Conservation (phyloP, 2,888 invertebrate species). For the Halictus ligatus region DNA sequence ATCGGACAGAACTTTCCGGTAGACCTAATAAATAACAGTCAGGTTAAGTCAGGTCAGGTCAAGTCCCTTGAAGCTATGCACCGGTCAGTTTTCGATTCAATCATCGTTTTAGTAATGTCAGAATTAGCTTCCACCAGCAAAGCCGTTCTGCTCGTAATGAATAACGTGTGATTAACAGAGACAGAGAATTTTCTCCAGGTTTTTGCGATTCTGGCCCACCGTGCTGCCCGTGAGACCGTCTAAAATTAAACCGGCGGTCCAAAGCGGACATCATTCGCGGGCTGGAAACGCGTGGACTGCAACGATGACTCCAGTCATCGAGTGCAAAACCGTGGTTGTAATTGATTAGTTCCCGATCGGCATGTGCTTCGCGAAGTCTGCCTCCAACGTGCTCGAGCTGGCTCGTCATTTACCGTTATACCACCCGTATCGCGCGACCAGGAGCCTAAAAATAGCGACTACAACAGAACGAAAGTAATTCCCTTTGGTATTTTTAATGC, state of each 20-base stretch:
- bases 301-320: slow-evolving; percentile 26
- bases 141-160: no score
- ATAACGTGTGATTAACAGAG: neutral
- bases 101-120: no score
- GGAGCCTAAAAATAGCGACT: slow-evolving; percentile 65
- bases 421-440: slow-evolving; percentile 66
- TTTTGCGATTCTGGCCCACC: neutral
- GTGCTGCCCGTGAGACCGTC: slow-evolving; percentile 31
- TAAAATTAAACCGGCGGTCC: slow-evolving; percentile 51
- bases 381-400: slow-evolving; percentile 48
- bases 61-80: no score
- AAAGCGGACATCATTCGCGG: slow-evolving; percentile 26
- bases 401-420: slow-evolving; percentile 70
- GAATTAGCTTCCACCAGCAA: no score
- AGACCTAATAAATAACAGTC: neutral
- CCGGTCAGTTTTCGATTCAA: no score
- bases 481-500: slow-evolving; percentile 42
- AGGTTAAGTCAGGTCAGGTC: no score
- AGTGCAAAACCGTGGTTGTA: slow-evolving; percentile 19
- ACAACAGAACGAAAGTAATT: slow-evolving; percentile 66
- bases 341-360: slow-evolving; percentile 54
- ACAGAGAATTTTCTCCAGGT: neutral
- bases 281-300: neutral
- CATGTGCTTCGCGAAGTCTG: slow-evolving; percentile 38
- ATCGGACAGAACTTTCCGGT: no score